phyloP scores from a whole-genome alignment of 2,888 invertebrate species.

The Agrilus biguttatus region DNA sequence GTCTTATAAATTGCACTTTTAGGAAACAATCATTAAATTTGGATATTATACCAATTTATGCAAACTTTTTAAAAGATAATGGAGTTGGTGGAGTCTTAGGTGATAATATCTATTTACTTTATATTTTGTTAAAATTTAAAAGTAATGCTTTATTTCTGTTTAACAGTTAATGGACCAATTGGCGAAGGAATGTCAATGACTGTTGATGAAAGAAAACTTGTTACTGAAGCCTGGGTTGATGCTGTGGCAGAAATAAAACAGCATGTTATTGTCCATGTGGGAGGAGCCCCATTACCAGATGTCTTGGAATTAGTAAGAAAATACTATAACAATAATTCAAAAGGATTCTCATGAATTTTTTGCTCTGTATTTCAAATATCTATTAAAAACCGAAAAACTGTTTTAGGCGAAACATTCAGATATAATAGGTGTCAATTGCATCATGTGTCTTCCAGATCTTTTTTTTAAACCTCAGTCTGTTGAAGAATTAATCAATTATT shows the following conservation, averaged over 20 bases:
- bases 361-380: background rate
- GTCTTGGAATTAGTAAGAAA: conserved; percentile 45
- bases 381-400: background rate
- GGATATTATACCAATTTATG: conserved; percentile 38
- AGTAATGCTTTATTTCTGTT: conserved; percentile 1
- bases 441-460: conserved; percentile 61
- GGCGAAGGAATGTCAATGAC: conserved; percentile 62
- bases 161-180: conserved; percentile 61
- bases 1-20: conserved; percentile 3
- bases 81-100: conserved; percentile 55
- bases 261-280: conserved; percentile 57
- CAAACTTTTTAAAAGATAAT: conserved; percentile 42
- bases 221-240: conserved; percentile 49
- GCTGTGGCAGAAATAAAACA: conserved; percentile 38
- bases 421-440: conserved; percentile 44
- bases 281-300: conserved; percentile 52
- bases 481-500: conserved; percentile 47
- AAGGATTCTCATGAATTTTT: too few species aligned
- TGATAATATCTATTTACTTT: conserved; percentile 22
- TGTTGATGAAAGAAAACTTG: conserved; percentile 48
- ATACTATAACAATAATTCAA: background rate
- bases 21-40: conserved; percentile 18
- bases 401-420: conserved; percentile 54
- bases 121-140: background rate
- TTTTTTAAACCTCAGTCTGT: conserved; percentile 54